Evolutionary conservation across 2,797 vertebrate genomes (phyloP).

Genomic region (Steatocranus sp.): DNA sequence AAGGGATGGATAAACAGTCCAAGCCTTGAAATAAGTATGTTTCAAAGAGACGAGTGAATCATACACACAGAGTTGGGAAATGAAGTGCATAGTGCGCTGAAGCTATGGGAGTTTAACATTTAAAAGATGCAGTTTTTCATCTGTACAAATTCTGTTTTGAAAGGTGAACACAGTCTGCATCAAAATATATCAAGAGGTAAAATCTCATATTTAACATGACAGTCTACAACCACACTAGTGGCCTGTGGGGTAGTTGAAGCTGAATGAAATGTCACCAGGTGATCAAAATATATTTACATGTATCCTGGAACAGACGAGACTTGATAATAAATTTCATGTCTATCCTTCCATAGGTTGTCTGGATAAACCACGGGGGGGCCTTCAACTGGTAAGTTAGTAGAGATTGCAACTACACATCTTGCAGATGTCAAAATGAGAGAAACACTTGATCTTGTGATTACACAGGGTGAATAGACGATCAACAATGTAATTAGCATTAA

Average conservation of each 20-base stretch:
- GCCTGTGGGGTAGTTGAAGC: not conserved
- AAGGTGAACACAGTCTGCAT: not conserved
- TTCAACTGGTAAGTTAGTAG: not conserved
- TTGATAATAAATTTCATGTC: not conserved
- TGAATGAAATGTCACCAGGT: not conserved
- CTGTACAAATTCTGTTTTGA: not conserved
- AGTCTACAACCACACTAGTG: not conserved
- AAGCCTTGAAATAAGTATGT: conserved; percentile 49
- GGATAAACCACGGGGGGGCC: not conserved
- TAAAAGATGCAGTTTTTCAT: conserved; percentile 1
- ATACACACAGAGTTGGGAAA: not conserved
- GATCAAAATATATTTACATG: not conserved
- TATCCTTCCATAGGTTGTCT: not conserved
- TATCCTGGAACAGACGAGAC: not conserved
- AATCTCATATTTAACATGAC: not conserved
- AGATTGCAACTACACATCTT: not conserved
- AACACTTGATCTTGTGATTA: not conserved
- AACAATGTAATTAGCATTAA: not conserved
- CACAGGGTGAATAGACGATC: not conserved
- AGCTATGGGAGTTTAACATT: not conserved
- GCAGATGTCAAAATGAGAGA: not conserved
- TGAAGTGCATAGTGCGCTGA: not conserved
- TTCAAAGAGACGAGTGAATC: conserved; percentile 51
- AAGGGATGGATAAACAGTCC: conserved; percentile 48
- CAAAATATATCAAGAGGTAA: not conserved